These are phyloP conservation scores for Marmota flaviventris DNA, from an alignment of 2,113 vertebrate genomes.

Conservation along the genomic window DNA sequence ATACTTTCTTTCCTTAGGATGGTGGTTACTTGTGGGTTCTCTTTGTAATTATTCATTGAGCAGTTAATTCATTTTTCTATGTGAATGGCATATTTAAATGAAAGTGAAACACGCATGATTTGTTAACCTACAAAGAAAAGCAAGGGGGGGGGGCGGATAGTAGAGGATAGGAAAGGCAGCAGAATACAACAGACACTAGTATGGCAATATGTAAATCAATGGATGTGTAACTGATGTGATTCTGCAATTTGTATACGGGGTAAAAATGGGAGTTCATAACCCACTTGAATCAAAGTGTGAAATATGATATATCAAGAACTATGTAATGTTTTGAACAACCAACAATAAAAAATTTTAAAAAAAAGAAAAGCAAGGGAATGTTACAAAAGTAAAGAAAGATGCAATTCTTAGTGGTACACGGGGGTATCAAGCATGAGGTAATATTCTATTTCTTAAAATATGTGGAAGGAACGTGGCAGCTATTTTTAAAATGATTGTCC, in stretches of 20 bases:
- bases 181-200: no score
- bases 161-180: no score
- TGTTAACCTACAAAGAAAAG: constrained; percentile 11
- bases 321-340: no score
- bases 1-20: background rate
- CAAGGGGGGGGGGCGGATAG: background rate
- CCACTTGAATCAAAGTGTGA: no score
- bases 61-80: background rate
- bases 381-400: background rate
- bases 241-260: no score
- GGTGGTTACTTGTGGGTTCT: background rate
- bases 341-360: background rate
- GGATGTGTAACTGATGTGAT: no score
- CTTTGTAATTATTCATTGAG: background rate
- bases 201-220: no score
- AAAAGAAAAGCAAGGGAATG: background rate
- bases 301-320: no score
- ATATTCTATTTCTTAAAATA: background rate
- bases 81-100: background rate
- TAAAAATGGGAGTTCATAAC: no score
- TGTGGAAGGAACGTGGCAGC: background rate
- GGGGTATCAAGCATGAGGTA: background rate
- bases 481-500: background rate
- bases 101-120: background rate
- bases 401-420: fast-evolving